A percentile compares a stretch with the other conserved stretches of the same genome.
These are phyloP conservation scores for Yoshiicerus persimilis DNA, from an alignment of 1,140 invertebrate genomes.

Conservation along the genomic window DNA sequence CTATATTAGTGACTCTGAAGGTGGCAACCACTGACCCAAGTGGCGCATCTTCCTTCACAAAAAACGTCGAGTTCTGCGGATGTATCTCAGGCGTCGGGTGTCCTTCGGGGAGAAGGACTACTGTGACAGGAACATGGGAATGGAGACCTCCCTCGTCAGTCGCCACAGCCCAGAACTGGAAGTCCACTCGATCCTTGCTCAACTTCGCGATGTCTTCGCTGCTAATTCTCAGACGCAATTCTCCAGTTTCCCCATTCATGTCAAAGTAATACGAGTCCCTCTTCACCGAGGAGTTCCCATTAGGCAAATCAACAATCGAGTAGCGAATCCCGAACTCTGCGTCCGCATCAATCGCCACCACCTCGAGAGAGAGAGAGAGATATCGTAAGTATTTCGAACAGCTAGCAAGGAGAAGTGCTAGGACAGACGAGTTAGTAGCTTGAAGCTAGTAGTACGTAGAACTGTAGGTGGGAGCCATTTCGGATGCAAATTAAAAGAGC, in stretches of 20 bases:
- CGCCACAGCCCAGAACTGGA: conserved; percentile 48
- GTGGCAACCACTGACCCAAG: conserved; percentile 48
- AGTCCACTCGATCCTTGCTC: conserved; percentile 40
- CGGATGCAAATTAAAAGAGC: neutral
- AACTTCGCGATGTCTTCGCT: conserved; percentile 38
- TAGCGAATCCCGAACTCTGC: conserved; percentile 48
- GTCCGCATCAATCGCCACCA: conserved; percentile 45
- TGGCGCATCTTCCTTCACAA: conserved; percentile 46
- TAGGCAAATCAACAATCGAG: conserved; percentile 43
- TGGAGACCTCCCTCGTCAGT: conserved; percentile 46
- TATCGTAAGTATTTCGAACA: too few relatives aligned
- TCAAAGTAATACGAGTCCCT: conserved; percentile 47
- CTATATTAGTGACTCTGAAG: conserved; percentile 47
- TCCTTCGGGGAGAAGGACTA: conserved; percentile 42
- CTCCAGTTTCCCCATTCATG: conserved; percentile 48
- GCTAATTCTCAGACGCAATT: conserved; percentile 40
- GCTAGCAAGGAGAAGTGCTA: too few relatives aligned
- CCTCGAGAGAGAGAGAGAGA: conserved; percentile 3
- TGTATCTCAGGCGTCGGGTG: conserved; percentile 45
- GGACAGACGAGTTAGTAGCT: too few relatives aligned
- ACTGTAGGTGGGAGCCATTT: neutral
- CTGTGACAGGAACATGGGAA: conserved; percentile 46
- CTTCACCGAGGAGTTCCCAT: conserved; percentile 32
- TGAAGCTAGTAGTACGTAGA: too few relatives aligned
- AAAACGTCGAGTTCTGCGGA: conserved; percentile 49